Evolutionary conservation across 1,140 invertebrate genomes (phyloP).

Genomic region (Drosophila fuyamai): DNA sequence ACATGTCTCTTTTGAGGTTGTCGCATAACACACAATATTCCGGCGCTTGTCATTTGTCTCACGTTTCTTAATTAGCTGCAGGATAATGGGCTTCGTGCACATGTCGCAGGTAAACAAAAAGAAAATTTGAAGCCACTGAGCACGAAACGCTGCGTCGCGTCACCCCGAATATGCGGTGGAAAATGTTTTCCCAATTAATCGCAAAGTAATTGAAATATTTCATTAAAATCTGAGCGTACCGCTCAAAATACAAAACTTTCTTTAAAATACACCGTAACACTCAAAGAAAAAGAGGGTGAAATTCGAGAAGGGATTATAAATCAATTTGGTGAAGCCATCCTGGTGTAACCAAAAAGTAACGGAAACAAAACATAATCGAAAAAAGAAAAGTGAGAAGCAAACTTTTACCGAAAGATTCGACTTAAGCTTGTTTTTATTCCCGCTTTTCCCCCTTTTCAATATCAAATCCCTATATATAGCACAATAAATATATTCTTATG

Average conservation of each 20-base stretch:
- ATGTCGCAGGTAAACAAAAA: constrained; percentile 62
- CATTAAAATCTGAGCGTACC: constrained; percentile 53
- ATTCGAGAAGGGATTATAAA: constrained; percentile 76
- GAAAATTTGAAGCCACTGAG: constrained; percentile 29
- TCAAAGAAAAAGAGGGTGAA: constrained; percentile 26
- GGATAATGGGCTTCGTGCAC: constrained; percentile 73
- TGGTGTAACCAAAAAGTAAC: constrained; percentile 50
- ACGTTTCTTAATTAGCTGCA: constrained; percentile 79
- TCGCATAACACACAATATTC: constrained; percentile 58
- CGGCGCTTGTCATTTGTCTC: constrained; percentile 78
- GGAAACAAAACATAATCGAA: constrained; percentile 42
- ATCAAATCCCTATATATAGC: constrained; percentile 35
- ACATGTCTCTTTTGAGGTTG: constrained; percentile 32
- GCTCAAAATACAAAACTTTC: constrained; percentile 32
- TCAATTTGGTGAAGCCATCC: constrained; percentile 66
- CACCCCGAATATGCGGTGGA: constrained; percentile 51
- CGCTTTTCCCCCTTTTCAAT: background rate
- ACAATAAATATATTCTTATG: constrained; percentile 39
- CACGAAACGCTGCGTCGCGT: constrained; percentile 33
- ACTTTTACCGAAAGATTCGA: constrained; percentile 48
- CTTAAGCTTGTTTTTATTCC: constrained; percentile 73
- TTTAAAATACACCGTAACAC: constrained; percentile 24
- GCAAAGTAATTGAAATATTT: constrained; percentile 79
- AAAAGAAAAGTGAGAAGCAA: constrained; percentile 27
- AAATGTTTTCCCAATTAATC: constrained; percentile 66